Evolutionary conservation across 2,113 vertebrate genomes (phyloP), one percentile per base, ranked within the genome.

Genomic region (Chrysemys picta): DNA sequence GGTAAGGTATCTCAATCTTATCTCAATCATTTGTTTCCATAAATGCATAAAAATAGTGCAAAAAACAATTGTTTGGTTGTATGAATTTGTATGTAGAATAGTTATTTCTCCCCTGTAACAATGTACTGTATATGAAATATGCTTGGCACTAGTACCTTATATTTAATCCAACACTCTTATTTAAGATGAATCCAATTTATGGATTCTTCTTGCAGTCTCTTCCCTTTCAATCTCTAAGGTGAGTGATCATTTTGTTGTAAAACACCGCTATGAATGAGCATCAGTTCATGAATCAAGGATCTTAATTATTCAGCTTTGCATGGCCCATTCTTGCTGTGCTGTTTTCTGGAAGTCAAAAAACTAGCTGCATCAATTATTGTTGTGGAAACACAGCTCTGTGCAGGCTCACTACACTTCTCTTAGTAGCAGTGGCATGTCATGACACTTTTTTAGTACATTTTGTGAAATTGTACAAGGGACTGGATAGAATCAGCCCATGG

Each of bases 1-100:
- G 90, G 96, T 98, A 92, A 98, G 98, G 35, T 88, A 52, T 25
- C 7, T 89, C 6, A 52, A 47, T 38, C 86, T 16, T 80, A 8
- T 69, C n/a, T 52, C 22, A 25, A 31, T 45, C 80, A 21, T 31
- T 62, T 57, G 14, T 52, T 22, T 24, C 16, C 72, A 27, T 22
- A 91, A 84, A 56, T 87, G 52, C 4, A 2, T n/a, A 76, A 56
- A 35, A 53, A 19, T 75, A 25, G 2, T 87, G 25, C 38, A 93
- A 65, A 53, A 83, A 87, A 83, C 17, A 88, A 21, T 88, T 80
- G 87, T 0, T 6, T 94, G 85, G 38, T 85, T 94, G 8, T 24
- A 49, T 29, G 12, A 11, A 22, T 22, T 78, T 81, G 31, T 29
- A 5, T 89, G 78, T 27, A 72, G n/a, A 59, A 38, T 27, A 76